Conservation (phyloP, 2,888 invertebrate species). For the Cosmia trapezina region DNA sequence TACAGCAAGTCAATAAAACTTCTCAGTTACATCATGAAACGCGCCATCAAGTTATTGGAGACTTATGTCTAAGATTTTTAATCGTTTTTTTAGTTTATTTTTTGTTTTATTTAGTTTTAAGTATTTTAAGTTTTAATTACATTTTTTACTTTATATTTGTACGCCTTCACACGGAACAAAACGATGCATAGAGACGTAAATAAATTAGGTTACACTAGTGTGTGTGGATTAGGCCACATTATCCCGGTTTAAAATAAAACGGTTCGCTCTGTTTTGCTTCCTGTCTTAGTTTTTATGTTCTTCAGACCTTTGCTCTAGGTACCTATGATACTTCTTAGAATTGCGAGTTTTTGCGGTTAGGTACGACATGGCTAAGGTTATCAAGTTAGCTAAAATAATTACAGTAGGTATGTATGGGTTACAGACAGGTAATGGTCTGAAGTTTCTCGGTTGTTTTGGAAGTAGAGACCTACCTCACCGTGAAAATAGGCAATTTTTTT, state of each 20-base stretch:
- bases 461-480: not conserved
- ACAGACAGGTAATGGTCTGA: not conserved
- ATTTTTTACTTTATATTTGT: too few species aligned
- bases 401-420: not conserved
- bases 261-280: not conserved
- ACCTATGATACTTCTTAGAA: constrained; percentile 9
- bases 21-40: not conserved
- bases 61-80: constrained; percentile 19
- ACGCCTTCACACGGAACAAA: too few species aligned
- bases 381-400: not conserved
- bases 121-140: too few species aligned
- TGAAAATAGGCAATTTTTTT: too few species aligned
- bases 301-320: not conserved
- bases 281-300: not conserved
- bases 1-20: constrained; percentile 18
- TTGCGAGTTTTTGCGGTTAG: not conserved
- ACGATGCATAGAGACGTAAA: not conserved
- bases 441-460: not conserved
- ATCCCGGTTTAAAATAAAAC: not conserved
- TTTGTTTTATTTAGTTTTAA: too few species aligned
- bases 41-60: constrained; percentile 1
- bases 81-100: too few species aligned
- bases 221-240: not conserved
- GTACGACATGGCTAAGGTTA: constrained; percentile 2
- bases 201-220: constrained; percentile 3